A percentile compares a stretch with the other conserved stretches of the same genome.
These are phyloP conservation scores for Hydractinia echinata DNA, from an alignment of 30 jellyfish, hydroid and myxozoan genomes.

Conservation along the genomic window DNA sequence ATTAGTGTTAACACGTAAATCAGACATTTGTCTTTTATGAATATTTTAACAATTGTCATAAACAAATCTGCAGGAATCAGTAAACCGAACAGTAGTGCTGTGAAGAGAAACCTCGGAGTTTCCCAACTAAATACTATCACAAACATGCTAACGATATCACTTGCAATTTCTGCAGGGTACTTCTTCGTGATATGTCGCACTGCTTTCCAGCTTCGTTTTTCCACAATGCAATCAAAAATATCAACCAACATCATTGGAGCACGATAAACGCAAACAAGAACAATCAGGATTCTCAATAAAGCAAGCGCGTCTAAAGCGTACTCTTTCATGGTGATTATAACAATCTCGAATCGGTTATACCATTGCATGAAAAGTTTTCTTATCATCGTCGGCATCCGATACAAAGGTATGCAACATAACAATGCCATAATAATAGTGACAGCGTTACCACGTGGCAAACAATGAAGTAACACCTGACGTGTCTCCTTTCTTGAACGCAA, in stretches of 20 bases:
- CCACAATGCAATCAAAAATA: conserved; percentile 57
- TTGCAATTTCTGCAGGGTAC: conserved; percentile 54
- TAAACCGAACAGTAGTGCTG: conserved; percentile 64
- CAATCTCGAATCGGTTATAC: conserved; percentile 49
- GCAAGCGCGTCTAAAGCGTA: conserved; percentile 64
- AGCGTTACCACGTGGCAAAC: conserved; percentile 83
- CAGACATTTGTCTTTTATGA: not conserved
- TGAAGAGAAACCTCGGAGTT: conserved; percentile 85
- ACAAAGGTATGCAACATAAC: conserved; percentile 66
- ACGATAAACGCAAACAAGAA: conserved; percentile 63
- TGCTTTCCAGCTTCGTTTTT: conserved; percentile 80
- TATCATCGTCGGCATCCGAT: conserved; percentile 73
- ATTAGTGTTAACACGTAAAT: conserved; percentile 47
- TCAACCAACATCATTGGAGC: conserved; percentile 83
- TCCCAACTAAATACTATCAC: conserved; percentile 69
- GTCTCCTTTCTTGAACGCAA: conserved; percentile 75
- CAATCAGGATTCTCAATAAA: conserved; percentile 51
- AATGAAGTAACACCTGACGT: conserved; percentile 54
- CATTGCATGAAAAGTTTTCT: conserved; percentile 37
- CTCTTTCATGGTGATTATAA: conserved; percentile 49
- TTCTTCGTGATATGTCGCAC: conserved; percentile 57
- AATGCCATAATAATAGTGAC: conserved; percentile 43
- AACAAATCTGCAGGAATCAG: conserved; percentile 93
- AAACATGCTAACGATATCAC: conserved; percentile 40
- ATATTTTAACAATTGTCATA: conserved; percentile 51